Conservation (phyloP, 2,113 vertebrate genomes). For the Pseudolaguvia tuberculata region DNA sequence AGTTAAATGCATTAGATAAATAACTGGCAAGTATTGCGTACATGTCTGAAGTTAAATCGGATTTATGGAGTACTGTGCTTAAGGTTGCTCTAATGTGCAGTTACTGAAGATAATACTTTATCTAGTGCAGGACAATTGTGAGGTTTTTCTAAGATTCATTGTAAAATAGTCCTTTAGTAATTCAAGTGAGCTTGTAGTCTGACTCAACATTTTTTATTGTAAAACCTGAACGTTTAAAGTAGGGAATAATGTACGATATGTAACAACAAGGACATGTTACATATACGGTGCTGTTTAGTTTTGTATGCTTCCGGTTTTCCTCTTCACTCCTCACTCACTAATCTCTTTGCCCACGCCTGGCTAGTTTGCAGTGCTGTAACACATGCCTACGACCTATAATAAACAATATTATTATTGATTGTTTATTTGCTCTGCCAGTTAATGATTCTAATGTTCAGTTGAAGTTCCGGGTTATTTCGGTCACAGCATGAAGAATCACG, state of each 20-base stretch:
- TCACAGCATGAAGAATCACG: no score
- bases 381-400: constrained; percentile 47
- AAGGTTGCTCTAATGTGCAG: neutral
- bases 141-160: neutral
- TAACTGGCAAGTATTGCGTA: neutral
- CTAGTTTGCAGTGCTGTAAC: constrained; percentile 64
- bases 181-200: neutral
- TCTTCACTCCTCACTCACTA: constrained; percentile 19
- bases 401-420: neutral
- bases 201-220: neutral
- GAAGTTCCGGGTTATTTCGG: no score
- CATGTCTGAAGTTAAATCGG: neutral
- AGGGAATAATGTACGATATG: neutral
- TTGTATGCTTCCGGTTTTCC: constrained; percentile 48
- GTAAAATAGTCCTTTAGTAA: neutral
- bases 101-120: neutral
- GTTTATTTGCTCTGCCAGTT: neutral
- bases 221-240: neutral
- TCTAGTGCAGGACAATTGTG: neutral
- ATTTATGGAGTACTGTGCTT: neutral
- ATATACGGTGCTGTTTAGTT: constrained; percentile 36
- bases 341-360: constrained; percentile 48
- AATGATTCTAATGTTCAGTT: no score
- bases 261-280: neutral
- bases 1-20: neutral